Percentiles rank a stretch among this genome's conserved stretches.
Evolutionary conservation across 1,140 invertebrate species (phyloP).

Genomic region (Sinella curviseta): DNA sequence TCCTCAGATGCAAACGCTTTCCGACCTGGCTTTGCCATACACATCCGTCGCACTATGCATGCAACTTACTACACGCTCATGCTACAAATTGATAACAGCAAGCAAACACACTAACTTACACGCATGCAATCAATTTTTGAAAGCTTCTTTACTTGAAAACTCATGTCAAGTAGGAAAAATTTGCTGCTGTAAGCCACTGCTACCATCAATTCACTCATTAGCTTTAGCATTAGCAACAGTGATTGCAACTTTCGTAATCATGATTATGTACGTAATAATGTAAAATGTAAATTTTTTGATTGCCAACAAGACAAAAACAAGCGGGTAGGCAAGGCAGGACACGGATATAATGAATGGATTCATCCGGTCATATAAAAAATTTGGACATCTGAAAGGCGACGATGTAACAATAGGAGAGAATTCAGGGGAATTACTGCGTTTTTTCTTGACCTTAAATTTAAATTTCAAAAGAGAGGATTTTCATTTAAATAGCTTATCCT

Average conservation of each 20-base stretch:
- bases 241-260: no score
- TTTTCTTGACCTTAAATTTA: neutral
- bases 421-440: neutral
- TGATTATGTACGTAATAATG: neutral
- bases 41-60: no score
- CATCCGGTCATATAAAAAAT: constrained; percentile 7
- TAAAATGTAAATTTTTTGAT: constrained; percentile 24
- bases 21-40: no score
- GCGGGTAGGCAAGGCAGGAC: neutral
- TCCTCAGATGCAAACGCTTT: neutral
- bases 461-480: constrained; percentile 8
- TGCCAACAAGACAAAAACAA: neutral
- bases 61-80: no score
- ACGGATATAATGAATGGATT: constrained; percentile 19
- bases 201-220: no score
- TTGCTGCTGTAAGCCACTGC: no score
- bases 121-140: neutral
- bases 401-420: neutral
- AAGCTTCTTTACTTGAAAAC: neutral
- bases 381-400: neutral
- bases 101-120: neutral
- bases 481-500: neutral
- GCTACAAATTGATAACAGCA: neutral
- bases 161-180: neutral
- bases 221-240: no score